Evolutionary conservation across 1,140 invertebrate species (phyloP), one percentile per base, ranked within the genome.

Genomic region (Linepithema humile): DNA sequence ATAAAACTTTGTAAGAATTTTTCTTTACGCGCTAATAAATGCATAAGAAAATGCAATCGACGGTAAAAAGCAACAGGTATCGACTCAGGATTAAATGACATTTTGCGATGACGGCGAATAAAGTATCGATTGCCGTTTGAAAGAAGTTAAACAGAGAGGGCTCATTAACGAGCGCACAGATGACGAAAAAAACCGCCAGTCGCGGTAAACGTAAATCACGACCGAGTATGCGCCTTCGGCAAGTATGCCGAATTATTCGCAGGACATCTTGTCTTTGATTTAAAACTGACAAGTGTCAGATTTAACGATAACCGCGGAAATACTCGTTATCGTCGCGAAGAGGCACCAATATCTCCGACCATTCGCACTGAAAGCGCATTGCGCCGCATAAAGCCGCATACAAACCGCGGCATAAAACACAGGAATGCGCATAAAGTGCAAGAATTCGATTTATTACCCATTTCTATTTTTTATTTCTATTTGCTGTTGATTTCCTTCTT

Each of bases 241-340:
- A 53, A 57, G 55, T 32, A 57, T 26, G 32, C 15, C 57, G 59
- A 86, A 87, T 86, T 84, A 87, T 86, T 87, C 57, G 70, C 65
- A 59, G 57, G 20, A 29, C 50, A 86, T 65, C 78, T 86, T 78
- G 57, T 38, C 50, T 72, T 86, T 84, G 86, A 86, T 86, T 87
- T 84, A 87, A 45, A 15, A 2, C 10, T 32, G 65, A 73, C 64
- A 48, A 70, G 53, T 40, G 50, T n/a, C 23, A 10, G 32, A 86
- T 82, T 82, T 72, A 73, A 85, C 50, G 59, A 32, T 53, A 50
- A 85, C 53, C 65, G 74, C 15, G 73, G 77, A 59, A 83, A 83
- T 55, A 75, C 78, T 83, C 50, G 74, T 87, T 86, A 85, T 86
- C 59, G 17, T 43, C 53, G 3, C 38, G 29, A 38, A 40, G 50